Percentiles rank a stretch among this genome's conserved stretches.
Evolutionary conservation across 2,888 invertebrate species (phyloP).

Genomic region (Phania funesta): DNA sequence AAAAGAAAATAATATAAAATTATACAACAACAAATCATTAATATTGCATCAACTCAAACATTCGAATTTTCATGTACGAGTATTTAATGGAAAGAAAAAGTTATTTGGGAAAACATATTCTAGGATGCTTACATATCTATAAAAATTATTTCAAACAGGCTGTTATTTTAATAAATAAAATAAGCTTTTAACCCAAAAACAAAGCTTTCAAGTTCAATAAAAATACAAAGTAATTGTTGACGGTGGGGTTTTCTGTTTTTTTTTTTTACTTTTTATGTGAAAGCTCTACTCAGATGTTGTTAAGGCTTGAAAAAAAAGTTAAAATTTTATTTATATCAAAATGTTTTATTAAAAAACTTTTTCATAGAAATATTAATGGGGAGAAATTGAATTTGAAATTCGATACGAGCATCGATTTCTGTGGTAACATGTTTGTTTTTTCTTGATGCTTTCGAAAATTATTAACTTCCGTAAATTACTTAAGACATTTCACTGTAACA

Average conservation of each 20-base stretch:
- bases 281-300: slow-evolving; percentile 19
- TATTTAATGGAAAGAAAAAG: not conserved
- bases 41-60: slow-evolving; percentile 73
- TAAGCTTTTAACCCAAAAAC: slow-evolving; percentile 5
- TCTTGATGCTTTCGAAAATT: slow-evolving; percentile 25
- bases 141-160: slow-evolving; percentile 25
- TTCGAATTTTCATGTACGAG: slow-evolving; percentile 37
- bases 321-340: slow-evolving; percentile 32
- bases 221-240: slow-evolving; percentile 54
- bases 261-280: slow-evolving; percentile 9
- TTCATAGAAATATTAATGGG: not conserved
- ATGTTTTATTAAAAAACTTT: slow-evolving; percentile 52
- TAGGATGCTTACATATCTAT: not conserved
- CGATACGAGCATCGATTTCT: slow-evolving; percentile 75
- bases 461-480: slow-evolving; percentile 77
- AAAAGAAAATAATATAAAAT: slow-evolving; percentile 21
- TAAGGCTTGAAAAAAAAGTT: slow-evolving; percentile 1
- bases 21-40: slow-evolving; percentile 66
- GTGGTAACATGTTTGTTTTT: slow-evolving; percentile 72
- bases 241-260: too few relatives aligned
- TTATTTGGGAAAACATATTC: not conserved
- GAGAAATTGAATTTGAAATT: slow-evolving; percentile 4
- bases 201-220: slow-evolving; percentile 34
- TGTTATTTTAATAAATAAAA: not conserved
- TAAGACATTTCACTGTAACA: slow-evolving; percentile 24